phyloP scores from a whole-genome alignment of 1,140 invertebrate genomes.

The Triops longicaudatus region DNA sequence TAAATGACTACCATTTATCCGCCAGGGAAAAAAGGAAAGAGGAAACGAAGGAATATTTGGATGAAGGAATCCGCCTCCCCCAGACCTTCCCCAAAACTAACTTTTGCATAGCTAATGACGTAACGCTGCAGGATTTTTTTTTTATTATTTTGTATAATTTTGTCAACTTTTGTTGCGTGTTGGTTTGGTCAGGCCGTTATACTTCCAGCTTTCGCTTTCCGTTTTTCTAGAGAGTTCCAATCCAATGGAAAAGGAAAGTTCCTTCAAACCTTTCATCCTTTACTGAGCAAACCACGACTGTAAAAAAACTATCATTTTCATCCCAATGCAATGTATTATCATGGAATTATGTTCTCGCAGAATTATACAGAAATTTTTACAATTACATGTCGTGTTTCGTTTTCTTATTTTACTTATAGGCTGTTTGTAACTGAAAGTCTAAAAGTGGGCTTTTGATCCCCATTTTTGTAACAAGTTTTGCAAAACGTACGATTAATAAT shows the following conservation, averaged over 20 bases:
- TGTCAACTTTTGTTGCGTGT: no score
- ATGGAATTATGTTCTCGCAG: background rate
- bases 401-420: no score
- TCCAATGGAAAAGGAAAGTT: slow-evolving; percentile 3
- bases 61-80: background rate
- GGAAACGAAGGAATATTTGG: background rate
- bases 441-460: background rate
- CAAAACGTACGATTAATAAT: slow-evolving; percentile 52
- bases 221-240: background rate
- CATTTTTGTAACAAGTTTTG: background rate
- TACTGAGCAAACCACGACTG: background rate
- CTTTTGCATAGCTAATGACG: slow-evolving; percentile 8
- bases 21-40: background rate
- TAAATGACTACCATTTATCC: background rate
- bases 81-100: no score
- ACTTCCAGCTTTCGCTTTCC: background rate
- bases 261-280: background rate
- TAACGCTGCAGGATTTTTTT: background rate
- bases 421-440: no score
- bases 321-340: background rate
- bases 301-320: background rate
- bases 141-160: background rate
- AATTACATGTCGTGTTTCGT: background rate
- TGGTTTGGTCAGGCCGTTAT: background rate
- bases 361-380: slow-evolving; percentile 4